These are phyloP conservation scores for Ictalurus punctatus DNA, from an alignment of 2,113 vertebrate species.

Conservation along the genomic window DNA sequence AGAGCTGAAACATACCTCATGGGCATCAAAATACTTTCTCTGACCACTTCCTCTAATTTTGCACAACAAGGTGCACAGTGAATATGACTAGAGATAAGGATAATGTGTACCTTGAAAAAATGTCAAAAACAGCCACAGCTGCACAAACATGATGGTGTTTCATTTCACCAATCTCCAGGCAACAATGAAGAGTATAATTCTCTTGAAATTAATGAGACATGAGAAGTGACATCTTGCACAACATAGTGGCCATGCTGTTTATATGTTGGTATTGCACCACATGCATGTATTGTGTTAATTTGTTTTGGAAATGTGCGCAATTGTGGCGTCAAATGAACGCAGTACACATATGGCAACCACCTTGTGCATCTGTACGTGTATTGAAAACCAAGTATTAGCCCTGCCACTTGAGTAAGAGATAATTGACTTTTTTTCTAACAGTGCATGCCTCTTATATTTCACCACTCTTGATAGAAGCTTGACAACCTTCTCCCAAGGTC, in stretches of 20 bases:
- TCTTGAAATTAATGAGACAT: background rate
- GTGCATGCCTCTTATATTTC: background rate
- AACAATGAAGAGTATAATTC: background rate
- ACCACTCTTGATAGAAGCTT: background rate
- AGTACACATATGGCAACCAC: background rate
- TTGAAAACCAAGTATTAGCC: background rate
- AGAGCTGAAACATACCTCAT: background rate
- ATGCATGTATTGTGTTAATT: background rate
- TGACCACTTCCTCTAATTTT: background rate
- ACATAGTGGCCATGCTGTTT: background rate
- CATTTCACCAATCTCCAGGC: background rate
- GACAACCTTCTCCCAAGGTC: constrained; percentile 31
- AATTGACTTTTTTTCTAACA: background rate
- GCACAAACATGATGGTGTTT: background rate
- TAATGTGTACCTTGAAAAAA: background rate
- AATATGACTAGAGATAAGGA: background rate
- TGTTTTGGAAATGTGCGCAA: background rate
- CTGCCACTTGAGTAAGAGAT: too few relatives aligned
- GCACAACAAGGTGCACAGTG: background rate
- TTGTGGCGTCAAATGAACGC: background rate
- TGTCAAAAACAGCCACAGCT: background rate
- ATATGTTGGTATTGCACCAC: background rate
- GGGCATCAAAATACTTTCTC: background rate
- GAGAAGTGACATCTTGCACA: background rate
- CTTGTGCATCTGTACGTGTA: background rate